Conservation (phyloP, 2,113 vertebrate species). For the Phainopepla nitens region DNA sequence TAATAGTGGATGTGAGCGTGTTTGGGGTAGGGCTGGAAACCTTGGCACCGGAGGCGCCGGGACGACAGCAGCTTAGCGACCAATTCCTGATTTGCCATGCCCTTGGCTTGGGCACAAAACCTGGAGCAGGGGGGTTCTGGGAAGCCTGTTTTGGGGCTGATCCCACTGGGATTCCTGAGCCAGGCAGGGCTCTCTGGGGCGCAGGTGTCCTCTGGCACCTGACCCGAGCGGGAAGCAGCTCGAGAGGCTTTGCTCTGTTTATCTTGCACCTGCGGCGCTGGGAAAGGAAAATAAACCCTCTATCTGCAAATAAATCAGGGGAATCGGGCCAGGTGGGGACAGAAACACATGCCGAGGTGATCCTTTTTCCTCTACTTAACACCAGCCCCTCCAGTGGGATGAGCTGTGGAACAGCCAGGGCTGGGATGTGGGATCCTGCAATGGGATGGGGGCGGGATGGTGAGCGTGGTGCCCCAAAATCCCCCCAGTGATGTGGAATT, state of each 20-base stretch:
- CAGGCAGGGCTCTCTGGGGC: not conserved
- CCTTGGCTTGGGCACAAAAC: not conserved
- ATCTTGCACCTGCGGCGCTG: not conserved
- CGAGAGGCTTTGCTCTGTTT: not conserved
- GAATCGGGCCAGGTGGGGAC: not conserved
- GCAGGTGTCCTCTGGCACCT: not conserved
- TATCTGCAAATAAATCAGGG: not conserved
- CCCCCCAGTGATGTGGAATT: not conserved
- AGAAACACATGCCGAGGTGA: accelerated
- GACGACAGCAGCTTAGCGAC: accelerated
- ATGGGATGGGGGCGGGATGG: not conserved
- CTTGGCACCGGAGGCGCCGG: not conserved
- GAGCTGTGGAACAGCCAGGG: accelerated
- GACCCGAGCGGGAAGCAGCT: not conserved
- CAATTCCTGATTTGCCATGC: not conserved
- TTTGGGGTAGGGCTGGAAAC: not conserved
- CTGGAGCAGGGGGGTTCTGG: not conserved
- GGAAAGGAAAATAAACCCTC: slow-evolving; percentile 47
- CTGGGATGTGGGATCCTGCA: accelerated
- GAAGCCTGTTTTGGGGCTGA: not conserved
- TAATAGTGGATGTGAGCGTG: accelerated
- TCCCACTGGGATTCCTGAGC: not conserved
- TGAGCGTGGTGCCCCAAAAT: accelerated
- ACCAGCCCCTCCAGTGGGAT: accelerated
- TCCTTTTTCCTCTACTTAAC: not conserved